Conservation (phyloP, 2,113 vertebrate genomes). For the Grantiella picta region DNA sequence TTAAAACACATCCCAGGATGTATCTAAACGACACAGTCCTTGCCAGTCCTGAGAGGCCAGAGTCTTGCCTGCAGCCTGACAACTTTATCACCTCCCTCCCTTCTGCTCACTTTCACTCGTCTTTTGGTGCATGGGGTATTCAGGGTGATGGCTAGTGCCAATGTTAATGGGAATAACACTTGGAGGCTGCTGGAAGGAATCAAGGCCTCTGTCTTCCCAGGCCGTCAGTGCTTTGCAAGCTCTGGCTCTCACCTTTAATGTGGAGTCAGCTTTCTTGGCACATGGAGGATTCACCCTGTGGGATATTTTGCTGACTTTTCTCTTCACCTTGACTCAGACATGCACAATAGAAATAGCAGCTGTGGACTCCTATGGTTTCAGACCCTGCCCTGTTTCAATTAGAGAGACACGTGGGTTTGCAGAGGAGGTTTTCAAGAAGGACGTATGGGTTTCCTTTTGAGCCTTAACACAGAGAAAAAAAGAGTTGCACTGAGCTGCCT, state of each 20-base stretch:
- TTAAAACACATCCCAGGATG: neutral
- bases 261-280: slow-evolving; percentile 53
- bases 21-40: neutral
- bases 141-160: neutral
- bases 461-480: neutral
- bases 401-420: neutral
- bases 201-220: slow-evolving; percentile 25
- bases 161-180: slow-evolving; percentile 25
- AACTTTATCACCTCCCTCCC: slow-evolving; percentile 40
- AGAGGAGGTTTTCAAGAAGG: slow-evolving; percentile 22
- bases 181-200: slow-evolving; percentile 10
- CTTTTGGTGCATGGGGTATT: slow-evolving; percentile 32
- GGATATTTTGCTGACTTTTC: slow-evolving; percentile 53
- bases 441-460: neutral
- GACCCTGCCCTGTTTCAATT: slow-evolving; percentile 58
- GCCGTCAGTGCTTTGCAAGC: slow-evolving; percentile 14
- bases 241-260: slow-evolving; percentile 64
- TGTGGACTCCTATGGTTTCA: slow-evolving; percentile 49
- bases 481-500: neutral
- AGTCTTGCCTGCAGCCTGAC: slow-evolving; percentile 15
- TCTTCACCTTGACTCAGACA: slow-evolving; percentile 54
- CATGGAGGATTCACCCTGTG: slow-evolving; percentile 49
- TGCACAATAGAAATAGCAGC: slow-evolving; percentile 43
- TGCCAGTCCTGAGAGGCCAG: neutral
- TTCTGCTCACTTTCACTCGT: neutral